Percentiles rank a stretch among this genome's conserved stretches.
These are phyloP conservation scores for Camponotus floridanus DNA, from an alignment of 1,140 invertebrate species.

Conservation along the genomic window DNA sequence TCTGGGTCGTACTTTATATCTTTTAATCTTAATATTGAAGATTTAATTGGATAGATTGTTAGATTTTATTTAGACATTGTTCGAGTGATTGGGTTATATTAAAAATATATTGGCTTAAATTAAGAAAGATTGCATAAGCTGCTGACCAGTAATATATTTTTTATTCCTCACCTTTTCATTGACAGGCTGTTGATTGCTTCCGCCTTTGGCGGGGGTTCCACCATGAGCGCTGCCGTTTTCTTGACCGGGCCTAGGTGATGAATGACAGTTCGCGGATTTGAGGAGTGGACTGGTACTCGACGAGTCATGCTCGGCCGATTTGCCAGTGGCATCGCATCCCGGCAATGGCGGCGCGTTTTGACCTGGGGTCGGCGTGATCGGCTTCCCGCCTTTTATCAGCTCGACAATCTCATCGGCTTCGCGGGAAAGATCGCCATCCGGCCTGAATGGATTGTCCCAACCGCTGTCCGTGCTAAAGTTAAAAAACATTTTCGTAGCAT, in stretches of 20 bases:
- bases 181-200: constrained; percentile 79
- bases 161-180: constrained; percentile 81
- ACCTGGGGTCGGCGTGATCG: constrained; percentile 90
- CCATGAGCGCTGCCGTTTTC: constrained; percentile 84
- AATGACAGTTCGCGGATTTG: constrained; percentile 78
- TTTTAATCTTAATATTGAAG: background rate
- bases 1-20: background rate
- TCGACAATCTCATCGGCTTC: constrained; percentile 99
- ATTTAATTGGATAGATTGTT: background rate
- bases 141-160: background rate
- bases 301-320: constrained; percentile 77
- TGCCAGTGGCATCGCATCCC: constrained; percentile 78
- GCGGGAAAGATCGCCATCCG: constrained; percentile 96
- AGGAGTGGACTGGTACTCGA: constrained; percentile 82
- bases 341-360: constrained; percentile 84
- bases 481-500: background rate
- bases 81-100: background rate
- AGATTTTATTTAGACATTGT: background rate
- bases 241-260: constrained; percentile 79
- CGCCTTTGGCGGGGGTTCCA: constrained; percentile 81
- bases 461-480: constrained; percentile 95
- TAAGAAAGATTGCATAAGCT: background rate
- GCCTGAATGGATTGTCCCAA: constrained; percentile 98
- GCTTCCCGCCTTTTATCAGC: constrained; percentile 95
- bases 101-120: background rate